phyloP scores from a whole-genome alignment of 2,888 invertebrate species.

The Trypoxylon attenuatum region DNA sequence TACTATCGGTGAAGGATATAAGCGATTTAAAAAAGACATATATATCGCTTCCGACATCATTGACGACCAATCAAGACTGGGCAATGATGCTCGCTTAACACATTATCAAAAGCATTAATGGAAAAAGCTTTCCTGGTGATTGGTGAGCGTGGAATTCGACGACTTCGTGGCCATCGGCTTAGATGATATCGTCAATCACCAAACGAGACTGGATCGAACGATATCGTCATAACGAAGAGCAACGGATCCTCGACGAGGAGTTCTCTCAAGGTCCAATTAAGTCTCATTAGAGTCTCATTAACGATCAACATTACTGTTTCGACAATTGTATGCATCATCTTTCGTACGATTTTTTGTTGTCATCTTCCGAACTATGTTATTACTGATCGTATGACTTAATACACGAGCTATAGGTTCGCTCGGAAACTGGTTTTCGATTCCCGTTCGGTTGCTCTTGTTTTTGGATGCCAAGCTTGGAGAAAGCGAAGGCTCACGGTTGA shows the following conservation, averaged over 20 bases:
- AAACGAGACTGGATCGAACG: conserved; percentile 45
- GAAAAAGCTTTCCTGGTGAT: conserved; percentile 31
- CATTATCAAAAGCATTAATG: background rate
- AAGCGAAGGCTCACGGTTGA: conserved; percentile 33
- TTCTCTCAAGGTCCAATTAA: conserved; percentile 48
- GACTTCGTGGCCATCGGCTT: conserved; percentile 25
- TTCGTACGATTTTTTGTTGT: background rate
- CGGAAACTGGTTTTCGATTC: conserved; percentile 34
- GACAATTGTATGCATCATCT: background rate
- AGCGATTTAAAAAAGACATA: background rate
- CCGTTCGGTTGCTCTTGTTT: conserved; percentile 31
- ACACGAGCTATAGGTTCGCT: background rate
- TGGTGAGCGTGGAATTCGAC: conserved; percentile 18
- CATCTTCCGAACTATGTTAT: background rate
- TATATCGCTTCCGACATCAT: conserved; percentile 43
- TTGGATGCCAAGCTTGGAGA: conserved; percentile 28
- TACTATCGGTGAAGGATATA: conserved; percentile 3
- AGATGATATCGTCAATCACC: conserved; percentile 38
- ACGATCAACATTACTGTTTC: too few species aligned
- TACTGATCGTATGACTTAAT: background rate
- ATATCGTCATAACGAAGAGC: conserved; percentile 31
- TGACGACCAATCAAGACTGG: conserved; percentile 58
- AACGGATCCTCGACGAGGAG: conserved; percentile 49
- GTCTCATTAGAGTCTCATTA: background rate
- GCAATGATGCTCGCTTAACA: conserved; percentile 48